A percentile compares a stretch with the other conserved stretches of the same genome.
Conservation (phyloP, 2,113 vertebrate genomes). For the Podocnemis expansa region DNA sequence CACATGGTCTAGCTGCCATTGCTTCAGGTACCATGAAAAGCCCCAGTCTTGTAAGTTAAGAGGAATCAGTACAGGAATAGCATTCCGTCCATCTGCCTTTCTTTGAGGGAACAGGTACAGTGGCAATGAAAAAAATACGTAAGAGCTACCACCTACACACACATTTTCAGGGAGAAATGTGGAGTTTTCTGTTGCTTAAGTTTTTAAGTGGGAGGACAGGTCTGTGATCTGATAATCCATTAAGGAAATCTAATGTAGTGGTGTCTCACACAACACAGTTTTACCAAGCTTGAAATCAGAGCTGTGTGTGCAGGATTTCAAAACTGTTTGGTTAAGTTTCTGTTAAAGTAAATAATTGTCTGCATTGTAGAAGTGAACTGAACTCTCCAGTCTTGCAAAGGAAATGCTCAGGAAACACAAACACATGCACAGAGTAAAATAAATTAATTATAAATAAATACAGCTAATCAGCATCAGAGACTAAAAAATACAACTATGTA, state of each 20-base stretch:
- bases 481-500: background rate
- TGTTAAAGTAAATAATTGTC: background rate
- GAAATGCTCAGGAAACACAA: background rate
- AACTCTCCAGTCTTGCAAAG: background rate
- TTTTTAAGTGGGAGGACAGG: background rate
- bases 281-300: background rate
- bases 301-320: background rate
- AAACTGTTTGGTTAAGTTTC: background rate
- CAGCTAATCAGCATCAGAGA: constrained; percentile 16
- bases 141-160: background rate
- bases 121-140: background rate
- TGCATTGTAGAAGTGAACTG: background rate
- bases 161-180: background rate
- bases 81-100: background rate
- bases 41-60: background rate
- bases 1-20: background rate
- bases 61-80: background rate
- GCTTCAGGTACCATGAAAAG: background rate
- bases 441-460: constrained; percentile 51
- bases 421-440: background rate
- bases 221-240: background rate
- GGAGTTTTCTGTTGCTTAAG: background rate
- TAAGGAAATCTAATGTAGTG: background rate
- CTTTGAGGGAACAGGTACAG: background rate
- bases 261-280: background rate